phyloP scores from a whole-genome alignment of 2,113 vertebrate species.

The Thinocorus orbignyianus region DNA sequence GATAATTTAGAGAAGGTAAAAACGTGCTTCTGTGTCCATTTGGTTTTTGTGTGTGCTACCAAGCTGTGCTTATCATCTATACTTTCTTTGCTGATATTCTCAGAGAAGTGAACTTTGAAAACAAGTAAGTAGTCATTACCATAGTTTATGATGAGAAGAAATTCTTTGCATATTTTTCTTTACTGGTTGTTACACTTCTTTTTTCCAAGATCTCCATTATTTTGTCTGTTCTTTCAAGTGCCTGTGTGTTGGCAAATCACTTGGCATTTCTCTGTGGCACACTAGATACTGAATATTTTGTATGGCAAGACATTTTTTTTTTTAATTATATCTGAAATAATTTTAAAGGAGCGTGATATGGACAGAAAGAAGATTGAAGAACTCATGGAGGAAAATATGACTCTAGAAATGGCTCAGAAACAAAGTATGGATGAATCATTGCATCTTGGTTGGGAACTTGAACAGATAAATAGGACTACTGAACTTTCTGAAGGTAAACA shows the following conservation, averaged over 20 bases:
- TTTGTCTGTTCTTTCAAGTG: not conserved
- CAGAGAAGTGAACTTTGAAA: not conserved
- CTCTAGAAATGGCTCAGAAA: constrained; percentile 96
- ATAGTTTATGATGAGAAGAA: not conserved
- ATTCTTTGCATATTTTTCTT: not conserved
- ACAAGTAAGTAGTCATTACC: not conserved
- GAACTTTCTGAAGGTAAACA: constrained; percentile 88
- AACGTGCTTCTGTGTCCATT: not conserved
- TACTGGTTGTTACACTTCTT: not conserved
- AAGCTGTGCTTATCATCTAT: not conserved
- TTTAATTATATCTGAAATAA: not conserved
- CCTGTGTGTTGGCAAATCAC: not conserved
- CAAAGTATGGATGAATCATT: constrained; percentile 99
- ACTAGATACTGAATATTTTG: not conserved
- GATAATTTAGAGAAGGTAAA: not conserved
- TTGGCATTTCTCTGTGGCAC: not conserved
- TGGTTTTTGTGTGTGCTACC: not conserved
- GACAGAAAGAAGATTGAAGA: constrained; percentile 98
- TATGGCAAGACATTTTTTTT: not conserved
- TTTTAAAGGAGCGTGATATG: constrained; percentile 88
- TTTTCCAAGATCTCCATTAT: not conserved
- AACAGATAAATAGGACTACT: constrained; percentile 93
- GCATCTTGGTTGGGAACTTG: constrained; percentile 97
- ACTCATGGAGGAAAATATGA: constrained; percentile 96
- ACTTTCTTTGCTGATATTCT: not conserved